Evolutionary conservation across 2,113 vertebrate species (phyloP), one percentile per base, ranked within the genome.

Genomic region (Melanostigma gelatinosum): DNA sequence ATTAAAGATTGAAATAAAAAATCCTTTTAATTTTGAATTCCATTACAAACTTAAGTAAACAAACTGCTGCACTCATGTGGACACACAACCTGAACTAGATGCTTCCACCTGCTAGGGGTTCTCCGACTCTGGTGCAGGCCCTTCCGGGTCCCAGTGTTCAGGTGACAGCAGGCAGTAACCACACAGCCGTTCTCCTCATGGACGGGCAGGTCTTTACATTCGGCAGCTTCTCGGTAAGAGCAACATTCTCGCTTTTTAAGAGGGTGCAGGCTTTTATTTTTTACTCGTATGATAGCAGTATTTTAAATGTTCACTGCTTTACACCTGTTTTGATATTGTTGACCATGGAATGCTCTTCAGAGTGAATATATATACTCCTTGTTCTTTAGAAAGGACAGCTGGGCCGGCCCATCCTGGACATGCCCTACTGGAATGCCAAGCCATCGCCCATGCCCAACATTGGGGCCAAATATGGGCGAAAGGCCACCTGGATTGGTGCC

Each of bases 121-220:
- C 97, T 90, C 98, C 98, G 36, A 98, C 97, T 83, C 92, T 98
- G 91, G 97, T 99, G 75, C 97, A 99, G 94, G 96, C 97, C 27
- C 94, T 99, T 34, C 97, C 97, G 24, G 96, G 96, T 80, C 96
- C 97, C 67, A 98, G 97, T 88, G 94, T 97, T 11, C 98, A 99
- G 92, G 97, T 99, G 77, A 97, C 97, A 48, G 98, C 98, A 70
- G 98, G 98, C 85, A 99, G 98, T 92, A 99, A 99, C 93, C 98
- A 99, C 91, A 99, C 97, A n/a, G 97, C 96, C 22, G 94, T 98
- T 77, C 97, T 99, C 38, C 94, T 99, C 89, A 93, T 96, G 94
- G 98, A 99, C 86, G 98, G 97, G 73, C 98, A 99, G 84, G 98
- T 99, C 87, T 99, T 98, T 94, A 99, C 98, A 7, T 99, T 99